Percentiles rank a stretch among this genome's conserved stretches.
These are phyloP conservation scores for Pygoscelis adeliae DNA, from an alignment of 2,113 vertebrate species.

Conservation along the genomic window DNA sequence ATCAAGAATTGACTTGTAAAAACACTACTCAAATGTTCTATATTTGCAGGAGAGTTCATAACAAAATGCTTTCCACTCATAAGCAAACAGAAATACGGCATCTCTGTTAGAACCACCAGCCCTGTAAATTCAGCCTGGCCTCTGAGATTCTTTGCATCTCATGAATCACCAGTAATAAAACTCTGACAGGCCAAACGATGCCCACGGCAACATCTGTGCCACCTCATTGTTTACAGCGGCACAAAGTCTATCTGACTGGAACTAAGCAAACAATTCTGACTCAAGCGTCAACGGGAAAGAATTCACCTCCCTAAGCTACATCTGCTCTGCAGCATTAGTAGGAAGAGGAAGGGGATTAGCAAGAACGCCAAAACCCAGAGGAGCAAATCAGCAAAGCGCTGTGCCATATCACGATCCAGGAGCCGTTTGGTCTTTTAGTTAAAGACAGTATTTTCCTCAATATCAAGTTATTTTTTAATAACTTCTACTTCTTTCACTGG, in stretches of 20 bases:
- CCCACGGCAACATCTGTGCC: slow-evolving; percentile 13
- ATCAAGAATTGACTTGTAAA: background rate
- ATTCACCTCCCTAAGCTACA: slow-evolving; percentile 63
- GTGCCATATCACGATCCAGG: background rate
- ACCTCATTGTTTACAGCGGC: slow-evolving; percentile 28
- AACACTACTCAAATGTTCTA: background rate
- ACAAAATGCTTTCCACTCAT: background rate
- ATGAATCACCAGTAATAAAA: slow-evolving; percentile 51
- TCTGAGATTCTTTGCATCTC: background rate
- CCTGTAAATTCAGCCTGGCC: background rate
- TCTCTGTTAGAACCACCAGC: background rate
- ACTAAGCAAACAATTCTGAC: slow-evolving; percentile 41
- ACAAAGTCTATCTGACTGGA: slow-evolving; percentile 16
- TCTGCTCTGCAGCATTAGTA: background rate
- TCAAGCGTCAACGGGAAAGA: slow-evolving; percentile 49
- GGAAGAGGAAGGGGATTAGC: background rate
- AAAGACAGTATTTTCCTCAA: background rate
- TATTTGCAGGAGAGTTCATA: background rate
- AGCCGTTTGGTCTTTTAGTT: background rate
- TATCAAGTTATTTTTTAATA: background rate
- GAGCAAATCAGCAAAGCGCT: background rate
- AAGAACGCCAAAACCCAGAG: background rate
- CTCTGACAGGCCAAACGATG: background rate
- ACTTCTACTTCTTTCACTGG: background rate
- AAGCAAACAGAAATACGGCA: background rate